Conservation (phyloP, 2,888 invertebrate genomes). For the Conistra vaccinii region DNA sequence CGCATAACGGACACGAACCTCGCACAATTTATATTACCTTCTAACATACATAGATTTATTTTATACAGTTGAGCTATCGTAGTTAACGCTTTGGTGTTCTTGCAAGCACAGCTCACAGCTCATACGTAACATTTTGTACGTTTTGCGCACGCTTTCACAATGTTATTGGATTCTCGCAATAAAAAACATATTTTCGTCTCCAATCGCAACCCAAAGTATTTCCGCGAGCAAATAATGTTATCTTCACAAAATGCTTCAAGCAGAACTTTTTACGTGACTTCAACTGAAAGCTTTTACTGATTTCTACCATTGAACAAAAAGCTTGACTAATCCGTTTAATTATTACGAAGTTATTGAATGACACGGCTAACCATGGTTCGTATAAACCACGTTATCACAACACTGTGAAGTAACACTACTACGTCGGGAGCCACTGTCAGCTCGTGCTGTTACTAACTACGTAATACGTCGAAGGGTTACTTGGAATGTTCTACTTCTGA, state of each 20-base stretch:
- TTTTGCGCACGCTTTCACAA: neutral
- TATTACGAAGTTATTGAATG: neutral
- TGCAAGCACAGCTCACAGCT: neutral
- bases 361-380: neutral
- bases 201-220: slow-evolving; percentile 17
- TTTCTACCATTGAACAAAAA: no score
- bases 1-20: neutral
- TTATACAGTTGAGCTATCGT: neutral
- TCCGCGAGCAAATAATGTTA: slow-evolving; percentile 16
- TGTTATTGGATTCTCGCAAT: slow-evolving; percentile 17
- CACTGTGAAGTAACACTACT: neutral
- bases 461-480: neutral
- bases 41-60: slow-evolving; percentile 1
- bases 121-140: neutral
- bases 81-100: neutral
- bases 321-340: neutral
- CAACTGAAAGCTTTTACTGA: neutral
- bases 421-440: neutral
- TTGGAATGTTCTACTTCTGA: neutral
- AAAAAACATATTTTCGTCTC: slow-evolving; percentile 13
- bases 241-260: slow-evolving; percentile 17
- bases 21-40: slow-evolving; percentile 24
- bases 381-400: neutral
- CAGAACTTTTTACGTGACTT: neutral
- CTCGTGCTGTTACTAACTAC: no score